Percentiles rank a stretch among this genome's conserved stretches.
Evolutionary conservation across 2,113 vertebrate genomes (phyloP).

Genomic region (Pedetes capensis): DNA sequence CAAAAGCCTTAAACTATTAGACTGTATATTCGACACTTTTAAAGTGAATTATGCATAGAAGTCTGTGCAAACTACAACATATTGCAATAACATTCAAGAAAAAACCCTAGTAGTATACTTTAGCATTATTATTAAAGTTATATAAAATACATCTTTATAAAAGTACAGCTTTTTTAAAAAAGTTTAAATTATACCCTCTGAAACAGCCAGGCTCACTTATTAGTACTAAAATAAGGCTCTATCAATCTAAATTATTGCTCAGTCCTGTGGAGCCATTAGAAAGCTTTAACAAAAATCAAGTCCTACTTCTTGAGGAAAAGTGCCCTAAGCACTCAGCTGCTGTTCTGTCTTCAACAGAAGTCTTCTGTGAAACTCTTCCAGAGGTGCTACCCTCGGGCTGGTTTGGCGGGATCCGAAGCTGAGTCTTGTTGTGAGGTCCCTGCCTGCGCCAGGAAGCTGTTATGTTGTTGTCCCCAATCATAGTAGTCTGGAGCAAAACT

Average conservation of each 20-base stretch:
- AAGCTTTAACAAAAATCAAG: conserved; percentile 67
- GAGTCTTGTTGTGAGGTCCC: conserved; percentile 86
- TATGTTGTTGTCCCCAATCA: conserved; percentile 91
- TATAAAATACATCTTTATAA: conserved; percentile 81
- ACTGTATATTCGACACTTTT: conserved; percentile 56
- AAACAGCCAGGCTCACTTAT: conserved; percentile 51
- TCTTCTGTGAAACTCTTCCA: conserved; percentile 29
- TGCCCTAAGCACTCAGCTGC: conserved; percentile 59
- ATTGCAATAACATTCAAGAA: conserved; percentile 76
- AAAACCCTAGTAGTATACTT: conserved; percentile 74
- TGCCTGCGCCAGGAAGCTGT: conserved; percentile 88
- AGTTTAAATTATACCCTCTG: conserved; percentile 79
- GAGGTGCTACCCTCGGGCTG: conserved; percentile 81
- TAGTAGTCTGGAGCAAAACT: conserved; percentile 92
- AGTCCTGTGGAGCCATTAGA: conserved; percentile 73
- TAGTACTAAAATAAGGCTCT: conserved; percentile 74
- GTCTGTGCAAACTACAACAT: conserved; percentile 72
- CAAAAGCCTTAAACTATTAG: conserved; percentile 42
- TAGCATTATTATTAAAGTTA: conserved; percentile 78
- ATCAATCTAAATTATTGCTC: conserved; percentile 75
- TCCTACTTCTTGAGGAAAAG: conserved; percentile 70
- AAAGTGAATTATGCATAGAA: conserved; percentile 76
- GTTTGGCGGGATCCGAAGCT: conserved; percentile 82
- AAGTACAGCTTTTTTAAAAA: conserved; percentile 74
- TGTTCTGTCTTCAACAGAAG: conserved; percentile 45